These are phyloP conservation scores for Macaria notata DNA, from an alignment of 2,888 invertebrate species.

Conservation along the genomic window DNA sequence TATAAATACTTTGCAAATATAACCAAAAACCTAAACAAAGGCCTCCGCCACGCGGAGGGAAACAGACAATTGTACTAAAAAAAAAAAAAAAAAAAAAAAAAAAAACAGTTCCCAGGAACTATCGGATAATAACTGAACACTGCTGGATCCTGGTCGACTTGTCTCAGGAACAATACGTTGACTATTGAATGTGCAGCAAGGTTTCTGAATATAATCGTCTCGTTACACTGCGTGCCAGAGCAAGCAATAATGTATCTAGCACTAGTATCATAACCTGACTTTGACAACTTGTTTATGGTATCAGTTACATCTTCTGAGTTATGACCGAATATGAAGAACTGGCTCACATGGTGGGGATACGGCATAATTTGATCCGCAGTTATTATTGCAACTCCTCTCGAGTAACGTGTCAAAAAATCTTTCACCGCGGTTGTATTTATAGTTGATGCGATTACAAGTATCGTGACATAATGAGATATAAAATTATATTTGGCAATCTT, in stretches of 20 bases:
- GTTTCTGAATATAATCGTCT: not conserved
- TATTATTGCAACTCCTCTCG: not conserved
- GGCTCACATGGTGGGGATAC: not conserved
- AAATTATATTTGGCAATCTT: conserved; percentile 1
- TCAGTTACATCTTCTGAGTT: not conserved
- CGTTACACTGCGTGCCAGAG: not conserved
- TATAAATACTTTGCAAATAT: no score
- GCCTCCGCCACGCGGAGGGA: no score
- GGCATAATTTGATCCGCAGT: not conserved
- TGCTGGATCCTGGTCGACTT: not conserved
- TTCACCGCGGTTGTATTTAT: not conserved
- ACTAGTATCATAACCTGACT: not conserved
- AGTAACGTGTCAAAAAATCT: not conserved
- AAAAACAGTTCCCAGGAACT: not conserved
- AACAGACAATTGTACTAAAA: no score
- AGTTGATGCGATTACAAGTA: not conserved
- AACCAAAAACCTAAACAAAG: no score
- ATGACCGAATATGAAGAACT: not conserved
- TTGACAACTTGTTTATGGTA: not conserved
- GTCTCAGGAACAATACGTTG: not conserved
- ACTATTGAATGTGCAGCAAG: not conserved
- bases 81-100: no score
- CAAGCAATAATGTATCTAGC: not conserved
- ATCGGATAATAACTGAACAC: not conserved
- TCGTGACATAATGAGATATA: not conserved